phyloP scores from a whole-genome alignment of 2,888 invertebrate genomes.

The Oscheius onirici region DNA sequence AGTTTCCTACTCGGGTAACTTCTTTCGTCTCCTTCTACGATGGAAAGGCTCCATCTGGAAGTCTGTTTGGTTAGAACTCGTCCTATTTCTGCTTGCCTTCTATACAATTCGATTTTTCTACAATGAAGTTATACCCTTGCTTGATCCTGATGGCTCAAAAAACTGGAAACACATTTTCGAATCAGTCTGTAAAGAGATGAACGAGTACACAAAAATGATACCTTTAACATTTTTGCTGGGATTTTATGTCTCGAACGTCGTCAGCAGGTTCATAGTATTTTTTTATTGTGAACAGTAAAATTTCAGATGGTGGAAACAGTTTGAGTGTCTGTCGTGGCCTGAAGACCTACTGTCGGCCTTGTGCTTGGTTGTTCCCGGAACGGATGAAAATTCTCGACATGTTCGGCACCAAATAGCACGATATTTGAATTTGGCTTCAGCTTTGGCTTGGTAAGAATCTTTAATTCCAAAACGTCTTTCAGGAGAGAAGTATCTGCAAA shows the following conservation, averaged over 20 bases:
- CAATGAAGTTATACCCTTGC: constrained; percentile 41
- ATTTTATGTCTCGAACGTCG: constrained; percentile 63
- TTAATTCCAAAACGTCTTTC: background rate
- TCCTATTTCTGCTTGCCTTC: constrained; percentile 49
- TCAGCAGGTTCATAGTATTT: constrained; percentile 42
- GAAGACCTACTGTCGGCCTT: constrained; percentile 56
- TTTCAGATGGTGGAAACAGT: constrained; percentile 60
- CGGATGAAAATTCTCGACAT: constrained; percentile 35
- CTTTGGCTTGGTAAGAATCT: constrained; percentile 49
- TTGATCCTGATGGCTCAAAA: constrained; percentile 38
- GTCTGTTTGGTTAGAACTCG: constrained; percentile 55
- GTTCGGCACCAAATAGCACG: constrained; percentile 58
- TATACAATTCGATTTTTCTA: constrained; percentile 52
- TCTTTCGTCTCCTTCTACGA: constrained; percentile 53
- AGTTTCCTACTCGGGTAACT: constrained; percentile 59
- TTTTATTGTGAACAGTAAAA: background rate
- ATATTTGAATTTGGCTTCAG: constrained; percentile 58
- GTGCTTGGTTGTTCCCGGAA: constrained; percentile 47
- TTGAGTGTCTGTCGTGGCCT: constrained; percentile 58
- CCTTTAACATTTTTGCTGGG: constrained; percentile 63
- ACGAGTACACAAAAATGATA: constrained; percentile 59
- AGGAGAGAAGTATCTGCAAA: constrained; percentile 58
- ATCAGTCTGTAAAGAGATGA: constrained; percentile 48
- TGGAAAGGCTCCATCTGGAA: constrained; percentile 64
- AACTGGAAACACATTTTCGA: constrained; percentile 36